Evolutionary conservation across 1,140 invertebrate genomes (phyloP), one percentile per base, ranked within the genome.

Genomic region (Sarcophaga peregrina): DNA sequence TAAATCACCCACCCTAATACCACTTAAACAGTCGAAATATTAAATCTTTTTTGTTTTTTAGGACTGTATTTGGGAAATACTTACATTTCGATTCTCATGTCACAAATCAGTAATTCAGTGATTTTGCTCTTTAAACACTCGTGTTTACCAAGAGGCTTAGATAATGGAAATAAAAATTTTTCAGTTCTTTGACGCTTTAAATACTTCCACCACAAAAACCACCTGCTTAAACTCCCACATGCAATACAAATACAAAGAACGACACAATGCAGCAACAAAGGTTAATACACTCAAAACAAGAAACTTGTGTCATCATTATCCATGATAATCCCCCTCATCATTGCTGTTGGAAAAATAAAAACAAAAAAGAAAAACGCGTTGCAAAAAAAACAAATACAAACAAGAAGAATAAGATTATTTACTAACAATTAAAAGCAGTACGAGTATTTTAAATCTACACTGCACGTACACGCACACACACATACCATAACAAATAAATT

Each of bases 231-330:
- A 68, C 74, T 47, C 74, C 11, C 74, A 76, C 74, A 74, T 20
- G 25, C 25, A 37, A 37, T 37, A 37, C 25, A 37, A 37, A 74
- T 46, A 74, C 72, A 74, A 25, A 37, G 25, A 74, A 25, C 20
- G 8, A 62, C 5, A 62, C 54, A 62, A 62, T 62, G 9, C 9
- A 25, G 0, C 4, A 9, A 25, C n/a, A 37, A 37, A 37, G 25
- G 25, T 37, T 37, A 37, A 37, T 37, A 37, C 25, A 37, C 20
- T 62, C 1, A 15, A 62, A 62, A 62, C 62, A 68, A 9, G n/a
- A 68, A 68, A 68, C 62, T 68, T 68, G 20, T 68, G 62, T 68
- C 62, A 68, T 68, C 62, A 68, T 68, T 68, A 68, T 68, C 62
- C 20, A 68, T 68, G 62, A 68, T 68, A 68, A 68, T 68, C 17